Conservation (phyloP, 1,140 invertebrate species). For the Aphidius gifuensis region DNA sequence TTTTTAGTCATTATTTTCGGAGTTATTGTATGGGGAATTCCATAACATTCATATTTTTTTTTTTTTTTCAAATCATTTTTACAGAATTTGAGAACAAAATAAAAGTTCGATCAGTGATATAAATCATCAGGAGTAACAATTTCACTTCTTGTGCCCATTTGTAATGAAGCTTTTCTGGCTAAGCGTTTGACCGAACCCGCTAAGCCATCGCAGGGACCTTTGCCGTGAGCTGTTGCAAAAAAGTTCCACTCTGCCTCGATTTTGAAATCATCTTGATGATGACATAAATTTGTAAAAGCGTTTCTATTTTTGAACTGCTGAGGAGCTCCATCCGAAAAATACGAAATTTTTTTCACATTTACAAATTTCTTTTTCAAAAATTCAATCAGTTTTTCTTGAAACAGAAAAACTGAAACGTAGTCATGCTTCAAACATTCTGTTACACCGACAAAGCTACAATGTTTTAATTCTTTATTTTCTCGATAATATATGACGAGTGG, state of each 20-base stretch:
- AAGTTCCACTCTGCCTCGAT: conserved; percentile 30
- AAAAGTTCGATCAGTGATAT: not conserved
- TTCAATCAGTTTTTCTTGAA: conserved; percentile 13
- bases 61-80: not conserved
- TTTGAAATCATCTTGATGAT: conserved; percentile 17
- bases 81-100: conserved; percentile 3
- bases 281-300: conserved; percentile 27
- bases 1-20: too few relatives aligned
- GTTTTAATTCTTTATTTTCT: conserved; percentile 15
- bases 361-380: conserved; percentile 17
- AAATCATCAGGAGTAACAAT: not conserved
- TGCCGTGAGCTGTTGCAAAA: conserved; percentile 36
- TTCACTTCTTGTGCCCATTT: not conserved
- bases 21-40: too few relatives aligned
- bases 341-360: conserved; percentile 17
- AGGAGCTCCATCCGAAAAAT: conserved; percentile 20
- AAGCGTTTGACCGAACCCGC: conserved; percentile 33
- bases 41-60: too few relatives aligned
- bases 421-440: conserved; percentile 27
- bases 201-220: conserved; percentile 21
- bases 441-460: conserved; percentile 15
- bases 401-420: conserved; percentile 18
- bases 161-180: conserved; percentile 8
- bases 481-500: conserved; percentile 24
- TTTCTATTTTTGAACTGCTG: conserved; percentile 30